Conservation (phyloP, 2,113 vertebrate genomes). For the Brachypodius melanocephalos region DNA sequence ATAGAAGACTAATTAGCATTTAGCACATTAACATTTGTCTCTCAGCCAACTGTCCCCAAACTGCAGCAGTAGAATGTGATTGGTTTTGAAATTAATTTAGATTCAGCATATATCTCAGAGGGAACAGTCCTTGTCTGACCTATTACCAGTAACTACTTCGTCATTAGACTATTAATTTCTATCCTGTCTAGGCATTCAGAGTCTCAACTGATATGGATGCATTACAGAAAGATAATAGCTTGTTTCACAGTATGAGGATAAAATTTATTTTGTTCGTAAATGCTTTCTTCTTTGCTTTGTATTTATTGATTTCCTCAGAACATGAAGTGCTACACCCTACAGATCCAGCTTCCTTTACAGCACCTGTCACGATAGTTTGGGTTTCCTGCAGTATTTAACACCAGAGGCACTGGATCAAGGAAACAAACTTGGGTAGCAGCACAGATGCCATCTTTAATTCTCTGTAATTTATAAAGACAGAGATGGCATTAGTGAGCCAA, state of each 20-base stretch:
- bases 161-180: not conserved
- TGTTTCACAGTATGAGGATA: not conserved
- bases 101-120: not conserved
- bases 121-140: not conserved
- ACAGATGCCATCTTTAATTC: conserved; percentile 3
- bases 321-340: not conserved
- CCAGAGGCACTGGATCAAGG: not conserved
- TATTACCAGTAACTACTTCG: not conserved
- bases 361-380: not conserved
- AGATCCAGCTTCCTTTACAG: not conserved
- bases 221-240: not conserved
- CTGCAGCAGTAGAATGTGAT: not conserved
- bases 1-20: not conserved
- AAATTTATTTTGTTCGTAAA: not conserved
- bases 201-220: fast-evolving
- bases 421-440: not conserved
- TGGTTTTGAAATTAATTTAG: not conserved
- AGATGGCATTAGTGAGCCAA: conserved; percentile 57
- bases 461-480: not conserved
- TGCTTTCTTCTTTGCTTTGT: not conserved
- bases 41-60: not conserved
- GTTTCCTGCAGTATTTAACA: not conserved
- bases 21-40: not conserved
- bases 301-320: not conserved
- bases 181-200: not conserved